phyloP scores from a whole-genome alignment of 2,888 invertebrate species.

The Allygus modestus region DNA sequence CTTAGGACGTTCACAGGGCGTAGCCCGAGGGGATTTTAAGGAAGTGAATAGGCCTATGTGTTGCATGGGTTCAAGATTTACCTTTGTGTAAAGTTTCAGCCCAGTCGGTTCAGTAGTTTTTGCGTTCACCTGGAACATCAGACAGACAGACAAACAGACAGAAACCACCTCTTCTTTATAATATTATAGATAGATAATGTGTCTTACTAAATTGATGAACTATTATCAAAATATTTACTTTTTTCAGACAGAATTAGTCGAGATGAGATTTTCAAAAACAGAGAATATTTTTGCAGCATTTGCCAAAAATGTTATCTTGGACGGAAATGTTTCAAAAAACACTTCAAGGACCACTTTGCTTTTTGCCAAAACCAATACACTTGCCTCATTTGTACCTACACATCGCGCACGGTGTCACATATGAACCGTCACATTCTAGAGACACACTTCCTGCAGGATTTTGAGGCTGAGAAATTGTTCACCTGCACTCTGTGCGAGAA shows the following conservation, averaged over 20 bases:
- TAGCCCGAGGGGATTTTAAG: no score
- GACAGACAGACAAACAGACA: no score
- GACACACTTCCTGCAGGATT: neutral
- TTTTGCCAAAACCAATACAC: neutral
- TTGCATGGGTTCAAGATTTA: no score
- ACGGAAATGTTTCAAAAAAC: neutral
- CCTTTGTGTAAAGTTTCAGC: no score
- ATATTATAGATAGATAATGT: no score
- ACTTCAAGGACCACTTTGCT: constrained; percentile 6
- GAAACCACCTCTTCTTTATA: no score
- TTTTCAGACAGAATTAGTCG: constrained; percentile 7
- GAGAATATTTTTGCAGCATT: neutral
- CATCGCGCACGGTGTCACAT: neutral
- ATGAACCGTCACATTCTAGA: constrained; percentile 13
- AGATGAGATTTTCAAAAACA: neutral
- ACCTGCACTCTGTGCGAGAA: neutral
- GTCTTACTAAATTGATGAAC: no score
- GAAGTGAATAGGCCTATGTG: no score
- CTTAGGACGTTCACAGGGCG: no score
- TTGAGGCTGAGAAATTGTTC: neutral
- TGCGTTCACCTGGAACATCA: no score
- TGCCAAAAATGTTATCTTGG: neutral
- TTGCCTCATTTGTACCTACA: neutral
- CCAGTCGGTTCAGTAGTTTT: no score
- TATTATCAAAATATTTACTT: no score